A percentile compares a stretch with the other conserved stretches of the same genome.
phyloP scores from a whole-genome alignment of 2,888 invertebrate species.

The Nomada fucata region DNA sequence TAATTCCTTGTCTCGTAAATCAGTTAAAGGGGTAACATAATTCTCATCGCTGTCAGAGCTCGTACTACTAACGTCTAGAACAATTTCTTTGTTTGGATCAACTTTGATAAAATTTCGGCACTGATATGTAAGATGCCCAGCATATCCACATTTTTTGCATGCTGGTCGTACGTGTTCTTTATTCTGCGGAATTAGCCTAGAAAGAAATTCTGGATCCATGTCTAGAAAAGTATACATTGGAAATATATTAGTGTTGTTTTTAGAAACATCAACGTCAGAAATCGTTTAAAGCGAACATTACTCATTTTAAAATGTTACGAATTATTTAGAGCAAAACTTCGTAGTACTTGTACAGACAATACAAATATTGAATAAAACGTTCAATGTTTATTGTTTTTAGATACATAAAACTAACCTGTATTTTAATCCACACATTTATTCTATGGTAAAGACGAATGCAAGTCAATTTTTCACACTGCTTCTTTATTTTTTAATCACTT shows the following conservation, averaged over 20 bases:
- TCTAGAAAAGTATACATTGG: slow-evolving; percentile 16
- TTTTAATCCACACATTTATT: too few species aligned
- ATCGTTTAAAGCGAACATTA: neutral
- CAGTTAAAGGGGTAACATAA: slow-evolving; percentile 93
- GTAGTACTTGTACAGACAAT: too few species aligned
- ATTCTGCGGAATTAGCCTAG: slow-evolving; percentile 86
- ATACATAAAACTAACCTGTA: too few species aligned
- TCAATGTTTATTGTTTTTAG: too few species aligned
- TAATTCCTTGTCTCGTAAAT: slow-evolving; percentile 91
- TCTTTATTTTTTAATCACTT: neutral
- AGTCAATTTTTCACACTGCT: too few species aligned
- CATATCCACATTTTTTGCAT: slow-evolving; percentile 98
- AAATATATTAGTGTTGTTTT: neutral
- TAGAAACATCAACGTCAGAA: neutral
- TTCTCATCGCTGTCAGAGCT: slow-evolving; percentile 95
- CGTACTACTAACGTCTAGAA: slow-evolving; percentile 97
- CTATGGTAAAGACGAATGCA: too few species aligned
- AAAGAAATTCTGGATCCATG: slow-evolving; percentile 85
- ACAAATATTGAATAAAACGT: too few species aligned
- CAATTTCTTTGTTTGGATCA: slow-evolving; percentile 96
- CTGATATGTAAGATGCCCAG: slow-evolving; percentile 97
- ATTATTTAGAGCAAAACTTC: too few species aligned
- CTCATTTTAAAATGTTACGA: too few species aligned
- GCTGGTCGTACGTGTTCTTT: slow-evolving; percentile 93
- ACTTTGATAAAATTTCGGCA: slow-evolving; percentile 98